These are phyloP conservation scores for Tragulus kanchil DNA, from an alignment of 2,113 vertebrate genomes.

Conservation along the genomic window DNA sequence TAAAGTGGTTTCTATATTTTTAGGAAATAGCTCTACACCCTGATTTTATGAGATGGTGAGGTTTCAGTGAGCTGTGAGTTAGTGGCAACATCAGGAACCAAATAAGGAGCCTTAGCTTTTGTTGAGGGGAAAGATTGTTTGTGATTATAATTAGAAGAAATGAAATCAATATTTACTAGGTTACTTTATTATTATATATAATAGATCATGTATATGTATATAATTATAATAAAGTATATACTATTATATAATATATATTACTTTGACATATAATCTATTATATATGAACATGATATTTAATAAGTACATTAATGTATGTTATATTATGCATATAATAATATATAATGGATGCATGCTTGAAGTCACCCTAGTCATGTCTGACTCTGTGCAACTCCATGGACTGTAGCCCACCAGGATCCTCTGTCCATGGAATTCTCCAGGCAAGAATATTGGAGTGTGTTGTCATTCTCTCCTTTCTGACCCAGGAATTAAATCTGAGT, in stretches of 20 bases:
- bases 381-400: background rate
- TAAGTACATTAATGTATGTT: background rate
- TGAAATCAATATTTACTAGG: background rate
- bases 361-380: background rate
- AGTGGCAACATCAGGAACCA: background rate
- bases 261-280: background rate
- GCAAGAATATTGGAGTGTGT: background rate
- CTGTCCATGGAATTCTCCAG: background rate
- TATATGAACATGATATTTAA: background rate
- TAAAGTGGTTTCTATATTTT: background rate
- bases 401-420: background rate
- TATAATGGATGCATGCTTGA: background rate
- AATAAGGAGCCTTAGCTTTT: background rate
- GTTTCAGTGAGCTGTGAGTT: background rate
- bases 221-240: background rate
- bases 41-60: background rate
- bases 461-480: background rate
- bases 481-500: background rate
- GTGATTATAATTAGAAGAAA: constrained; percentile 6
- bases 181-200: background rate
- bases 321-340: background rate
- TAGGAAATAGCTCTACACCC: background rate
- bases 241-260: background rate
- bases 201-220: background rate
- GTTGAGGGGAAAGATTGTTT: background rate